phyloP scores from a whole-genome alignment of 2,113 vertebrate species.

The Thymallus thymallus region DNA sequence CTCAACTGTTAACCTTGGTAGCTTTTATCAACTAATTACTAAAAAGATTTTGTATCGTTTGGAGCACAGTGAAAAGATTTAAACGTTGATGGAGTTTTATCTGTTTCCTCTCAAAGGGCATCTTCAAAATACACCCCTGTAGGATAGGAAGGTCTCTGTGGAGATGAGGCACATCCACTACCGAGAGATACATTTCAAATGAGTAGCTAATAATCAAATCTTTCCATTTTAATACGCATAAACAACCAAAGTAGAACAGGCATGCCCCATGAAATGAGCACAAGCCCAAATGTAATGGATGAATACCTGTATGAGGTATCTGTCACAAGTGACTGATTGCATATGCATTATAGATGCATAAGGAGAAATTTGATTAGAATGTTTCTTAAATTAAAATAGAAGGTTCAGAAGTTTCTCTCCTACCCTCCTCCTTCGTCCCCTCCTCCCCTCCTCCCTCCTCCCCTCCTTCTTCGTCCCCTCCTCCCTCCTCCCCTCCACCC shows the following conservation, averaged over 20 bases:
- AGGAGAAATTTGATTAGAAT: slow-evolving; percentile 34
- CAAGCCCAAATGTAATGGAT: slow-evolving; percentile 7
- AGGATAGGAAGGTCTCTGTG: not conserved
- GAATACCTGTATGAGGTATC: slow-evolving; percentile 40
- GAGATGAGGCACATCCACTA: not conserved
- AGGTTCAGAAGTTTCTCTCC: not conserved
- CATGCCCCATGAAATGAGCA: slow-evolving; percentile 49
- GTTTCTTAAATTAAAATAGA: slow-evolving; percentile 9
- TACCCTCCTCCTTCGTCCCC: not conserved
- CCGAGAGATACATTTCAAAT: not conserved
- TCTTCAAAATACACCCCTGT: slow-evolving; percentile 5
- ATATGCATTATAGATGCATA: slow-evolving; percentile 31
- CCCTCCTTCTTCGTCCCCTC: too few species aligned
- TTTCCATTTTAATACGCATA: slow-evolving; percentile 33
- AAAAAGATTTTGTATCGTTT: slow-evolving; percentile 57
- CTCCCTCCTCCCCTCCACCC: too few species aligned
- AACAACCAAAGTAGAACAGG: slow-evolving; percentile 33
- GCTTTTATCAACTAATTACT: slow-evolving; percentile 66
- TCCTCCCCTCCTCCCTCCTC: too few species aligned
- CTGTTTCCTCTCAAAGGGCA: slow-evolving; percentile 44
- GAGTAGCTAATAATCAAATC: slow-evolving; percentile 33
- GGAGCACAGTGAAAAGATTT: slow-evolving; percentile 21
- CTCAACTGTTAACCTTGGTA: slow-evolving; percentile 70
- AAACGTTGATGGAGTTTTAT: slow-evolving; percentile 41
- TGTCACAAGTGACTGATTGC: slow-evolving; percentile 37